Evolutionary conservation across 2,113 vertebrate genomes (phyloP).

Genomic region (Aphyosemion australe): DNA sequence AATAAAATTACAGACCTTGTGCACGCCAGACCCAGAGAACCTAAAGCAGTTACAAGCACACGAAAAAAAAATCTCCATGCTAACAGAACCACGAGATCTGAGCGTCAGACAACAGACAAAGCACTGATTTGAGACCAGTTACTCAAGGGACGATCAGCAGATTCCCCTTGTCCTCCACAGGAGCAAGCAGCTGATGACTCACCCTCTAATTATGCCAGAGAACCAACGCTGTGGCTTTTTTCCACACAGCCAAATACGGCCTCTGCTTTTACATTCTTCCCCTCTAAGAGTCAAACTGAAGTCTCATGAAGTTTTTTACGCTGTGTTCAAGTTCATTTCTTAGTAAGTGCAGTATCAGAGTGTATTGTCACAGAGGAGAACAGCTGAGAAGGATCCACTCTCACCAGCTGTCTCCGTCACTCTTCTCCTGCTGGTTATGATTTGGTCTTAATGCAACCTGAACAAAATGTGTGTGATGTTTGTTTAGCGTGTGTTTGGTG

Average conservation of each 20-base stretch:
- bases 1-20: slow-evolving; percentile 48
- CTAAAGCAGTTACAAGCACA: slow-evolving; percentile 21
- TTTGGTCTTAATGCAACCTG: no score
- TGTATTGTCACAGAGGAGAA: slow-evolving; percentile 9
- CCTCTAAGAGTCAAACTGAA: background rate
- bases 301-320: slow-evolving; percentile 1
- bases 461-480: no score
- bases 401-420: slow-evolving; percentile 39
- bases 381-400: slow-evolving; percentile 38
- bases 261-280: slow-evolving; percentile 33
- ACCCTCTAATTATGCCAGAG: slow-evolving; percentile 53
- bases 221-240: slow-evolving; percentile 31
- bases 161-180: slow-evolving; percentile 36
- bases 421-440: slow-evolving; percentile 20
- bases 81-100: slow-evolving; percentile 47
- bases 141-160: slow-evolving; percentile 55
- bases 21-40: slow-evolving; percentile 10
- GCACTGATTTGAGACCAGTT: slow-evolving; percentile 41
- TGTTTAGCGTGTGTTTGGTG: background rate
- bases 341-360: background rate
- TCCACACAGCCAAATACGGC: slow-evolving; percentile 28
- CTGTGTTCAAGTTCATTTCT: background rate
- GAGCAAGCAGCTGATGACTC: slow-evolving; percentile 68
- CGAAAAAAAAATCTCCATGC: slow-evolving; percentile 29
- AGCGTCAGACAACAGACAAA: slow-evolving; percentile 47